Percentiles rank a stretch among this genome's conserved stretches.
Conservation (phyloP, 2,888 invertebrate genomes). For the Rhamphomyia laevipes region DNA sequence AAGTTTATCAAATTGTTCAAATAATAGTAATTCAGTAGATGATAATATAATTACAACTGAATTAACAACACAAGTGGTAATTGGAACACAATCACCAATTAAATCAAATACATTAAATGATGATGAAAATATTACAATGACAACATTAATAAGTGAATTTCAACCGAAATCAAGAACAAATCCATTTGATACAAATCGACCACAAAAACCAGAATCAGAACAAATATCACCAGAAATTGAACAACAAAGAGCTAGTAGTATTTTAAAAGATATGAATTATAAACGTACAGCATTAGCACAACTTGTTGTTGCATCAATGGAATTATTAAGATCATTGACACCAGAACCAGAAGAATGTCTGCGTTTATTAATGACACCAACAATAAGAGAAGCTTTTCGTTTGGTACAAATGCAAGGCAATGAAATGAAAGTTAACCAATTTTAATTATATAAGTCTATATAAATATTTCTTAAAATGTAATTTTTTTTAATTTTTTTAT, state of each 20-base stretch:
- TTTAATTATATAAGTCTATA: slow-evolving; percentile 26
- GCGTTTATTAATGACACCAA: slow-evolving; percentile 36
- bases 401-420: slow-evolving; percentile 38
- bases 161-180: slow-evolving; percentile 35
- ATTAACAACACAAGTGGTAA: slow-evolving; percentile 1
- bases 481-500: no score
- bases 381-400: slow-evolving; percentile 37
- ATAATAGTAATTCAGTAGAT: slow-evolving; percentile 10
- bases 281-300: slow-evolving; percentile 75
- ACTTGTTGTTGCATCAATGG: slow-evolving; percentile 73
- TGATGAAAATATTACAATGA: slow-evolving; percentile 36
- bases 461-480: no score
- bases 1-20: slow-evolving; percentile 6
- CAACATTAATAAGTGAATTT: slow-evolving; percentile 35
- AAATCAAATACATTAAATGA: slow-evolving; percentile 22
- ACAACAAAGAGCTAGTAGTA: slow-evolving; percentile 67
- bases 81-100: slow-evolving; percentile 24
- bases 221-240: slow-evolving; percentile 73
- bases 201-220: slow-evolving; percentile 39
- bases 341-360: slow-evolving; percentile 44
- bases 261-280: slow-evolving; percentile 79
- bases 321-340: slow-evolving; percentile 55
- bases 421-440: slow-evolving; percentile 36
- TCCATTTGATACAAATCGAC: slow-evolving; percentile 36
- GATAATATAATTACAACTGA: slow-evolving; percentile 3